Percentiles rank a stretch among this genome's conserved stretches.
Conservation (phyloP, 2,113 vertebrate genomes). For the Orycteropus afer region DNA sequence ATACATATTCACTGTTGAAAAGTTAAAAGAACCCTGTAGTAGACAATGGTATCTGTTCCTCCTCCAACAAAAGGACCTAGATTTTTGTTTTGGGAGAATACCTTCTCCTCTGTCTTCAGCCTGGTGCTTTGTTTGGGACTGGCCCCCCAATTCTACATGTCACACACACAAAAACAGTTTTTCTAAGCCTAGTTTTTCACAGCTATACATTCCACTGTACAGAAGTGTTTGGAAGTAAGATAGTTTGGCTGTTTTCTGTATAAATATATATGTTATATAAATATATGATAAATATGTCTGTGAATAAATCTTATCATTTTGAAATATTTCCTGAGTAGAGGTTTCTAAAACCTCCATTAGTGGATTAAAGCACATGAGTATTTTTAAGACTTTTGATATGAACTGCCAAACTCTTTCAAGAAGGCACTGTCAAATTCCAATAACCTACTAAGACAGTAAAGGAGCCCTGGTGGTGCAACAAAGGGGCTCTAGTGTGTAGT, state of each 20-base stretch:
- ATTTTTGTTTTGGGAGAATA: neutral
- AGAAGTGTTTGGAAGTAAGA: neutral
- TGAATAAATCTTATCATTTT: neutral
- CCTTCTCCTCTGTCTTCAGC: neutral
- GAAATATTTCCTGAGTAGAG: neutral
- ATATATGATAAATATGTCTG: neutral
- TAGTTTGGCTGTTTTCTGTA: neutral
- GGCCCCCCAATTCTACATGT: neutral
- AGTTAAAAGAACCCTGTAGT: neutral
- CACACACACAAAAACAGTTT: neutral
- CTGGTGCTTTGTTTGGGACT: neutral
- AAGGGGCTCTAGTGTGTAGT: too few relatives aligned
- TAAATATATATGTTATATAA: neutral
- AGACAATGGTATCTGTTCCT: neutral
- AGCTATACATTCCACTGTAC: neutral
- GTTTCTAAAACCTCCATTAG: constrained; percentile 31
- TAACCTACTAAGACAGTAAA: neutral
- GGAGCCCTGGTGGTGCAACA: neutral
- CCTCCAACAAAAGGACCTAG: neutral
- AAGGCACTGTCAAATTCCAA: neutral
- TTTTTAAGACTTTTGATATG: neutral
- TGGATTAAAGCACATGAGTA: neutral
- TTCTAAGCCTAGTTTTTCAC: neutral
- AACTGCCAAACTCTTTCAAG: neutral
- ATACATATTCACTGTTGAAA: neutral